Base-by-base conservation (phyloP, 2,797 vertebrate species). In the Myripristis murdjan region DNA sequence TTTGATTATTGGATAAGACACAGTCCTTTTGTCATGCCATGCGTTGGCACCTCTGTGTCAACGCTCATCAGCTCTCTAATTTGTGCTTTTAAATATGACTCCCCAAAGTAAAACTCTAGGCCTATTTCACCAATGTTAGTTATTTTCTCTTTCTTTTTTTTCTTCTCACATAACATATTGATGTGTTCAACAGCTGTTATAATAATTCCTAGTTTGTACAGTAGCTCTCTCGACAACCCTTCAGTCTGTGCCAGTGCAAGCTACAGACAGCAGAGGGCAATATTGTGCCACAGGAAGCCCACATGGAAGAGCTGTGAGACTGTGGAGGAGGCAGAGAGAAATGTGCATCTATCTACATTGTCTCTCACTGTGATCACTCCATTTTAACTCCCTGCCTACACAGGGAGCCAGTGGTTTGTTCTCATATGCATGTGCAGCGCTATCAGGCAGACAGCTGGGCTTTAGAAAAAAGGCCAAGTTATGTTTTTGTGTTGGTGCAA, bases 211-310 rank as follows among this genome's bases (percentile, higher is more conserved):
- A 6, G 26, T n/a, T 48, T 10, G 26, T 28, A 28, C 26, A 28
- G 26, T 16, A 23, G 37, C 54, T 20, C 9, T 57, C 6, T n/a
- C 26, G n/a, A 26, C 26, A 18, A 1, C 14, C 3, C 12, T 35
- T 16, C 14, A 18, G 8, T 26, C 6, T 47, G 1, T 43, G 20
- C 37, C 22, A 55, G 59, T 26, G 12, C 22, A 20, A 3, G 31
- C 41, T 49, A 11, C n/a, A 37, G 56, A 3, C 91, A 86, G 77
- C 56, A 93, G 92, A 91, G 89, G 91, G 91, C 91, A 93, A 82
- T 93, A 89, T 93, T 91, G 92, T 55, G 76, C 86, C 69, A 41
- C 64, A 56, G 18, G 66, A 48, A 0, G 24, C 1, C 6, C 18
- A 69, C 48, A 26, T 2, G 0, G 49, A 52, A 41, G 43, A 47